phyloP scores from a whole-genome alignment of 2,113 vertebrate species.

The Glareola pratincola region DNA sequence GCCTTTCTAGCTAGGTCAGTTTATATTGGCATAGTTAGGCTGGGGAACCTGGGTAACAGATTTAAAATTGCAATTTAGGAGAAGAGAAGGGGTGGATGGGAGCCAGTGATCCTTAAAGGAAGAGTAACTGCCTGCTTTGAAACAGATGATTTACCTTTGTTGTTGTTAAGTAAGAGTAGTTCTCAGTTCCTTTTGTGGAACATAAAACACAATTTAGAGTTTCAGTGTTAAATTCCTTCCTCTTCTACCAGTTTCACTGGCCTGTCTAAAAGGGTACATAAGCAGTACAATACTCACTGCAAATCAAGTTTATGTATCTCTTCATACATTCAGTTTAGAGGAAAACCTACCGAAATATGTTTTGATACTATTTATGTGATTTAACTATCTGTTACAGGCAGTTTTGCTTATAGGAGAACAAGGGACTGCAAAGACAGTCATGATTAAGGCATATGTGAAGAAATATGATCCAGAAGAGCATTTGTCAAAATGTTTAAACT shows the following conservation, averaged over 20 bases:
- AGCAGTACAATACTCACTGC: background rate
- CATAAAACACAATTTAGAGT: background rate
- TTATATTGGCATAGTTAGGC: background rate
- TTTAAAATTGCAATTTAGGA: background rate
- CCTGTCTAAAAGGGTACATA: background rate
- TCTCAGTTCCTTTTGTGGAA: background rate
- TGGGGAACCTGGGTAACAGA: background rate
- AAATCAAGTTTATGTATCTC: background rate
- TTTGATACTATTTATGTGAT: background rate
- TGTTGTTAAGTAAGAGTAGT: background rate
- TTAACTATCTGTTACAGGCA: slow-evolving; percentile 60
- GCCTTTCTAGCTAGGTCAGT: background rate
- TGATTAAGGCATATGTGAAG: slow-evolving; percentile 79
- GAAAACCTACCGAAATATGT: background rate
- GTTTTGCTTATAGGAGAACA: slow-evolving; percentile 81
- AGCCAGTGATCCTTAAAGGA: background rate
- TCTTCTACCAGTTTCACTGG: background rate
- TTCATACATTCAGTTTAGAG: background rate
- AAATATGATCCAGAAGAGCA: slow-evolving; percentile 77
- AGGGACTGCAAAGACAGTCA: slow-evolving; percentile 80
- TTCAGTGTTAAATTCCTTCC: background rate
- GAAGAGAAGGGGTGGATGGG: background rate
- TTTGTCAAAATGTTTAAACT: slow-evolving; percentile 77
- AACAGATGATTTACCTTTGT: background rate
- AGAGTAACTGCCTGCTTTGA: background rate